Evolutionary conservation across 2,888 invertebrate species (phyloP).

Genomic region (Theretra japonica): DNA sequence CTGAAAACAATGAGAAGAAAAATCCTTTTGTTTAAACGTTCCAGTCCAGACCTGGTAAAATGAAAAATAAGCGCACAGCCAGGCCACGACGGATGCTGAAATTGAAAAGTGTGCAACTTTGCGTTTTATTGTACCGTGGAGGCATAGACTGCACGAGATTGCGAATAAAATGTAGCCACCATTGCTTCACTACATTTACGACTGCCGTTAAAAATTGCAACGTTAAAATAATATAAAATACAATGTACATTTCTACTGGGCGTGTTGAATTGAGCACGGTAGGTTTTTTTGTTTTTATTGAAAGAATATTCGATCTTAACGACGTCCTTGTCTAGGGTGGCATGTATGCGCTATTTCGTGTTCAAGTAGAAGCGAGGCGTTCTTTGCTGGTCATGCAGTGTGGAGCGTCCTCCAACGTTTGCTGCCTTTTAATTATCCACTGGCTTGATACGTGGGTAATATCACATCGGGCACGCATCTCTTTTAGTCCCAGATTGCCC

Average conservation of each 20-base stretch:
- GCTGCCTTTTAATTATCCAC: slow-evolving; percentile 10
- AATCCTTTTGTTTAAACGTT: slow-evolving; percentile 71
- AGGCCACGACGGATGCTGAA: slow-evolving; percentile 61
- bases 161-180: slow-evolving; percentile 57
- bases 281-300: slow-evolving; percentile 3
- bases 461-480: background rate
- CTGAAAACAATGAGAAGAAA: slow-evolving; percentile 65
- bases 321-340: background rate
- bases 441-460: background rate
- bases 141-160: slow-evolving; percentile 58
- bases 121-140: slow-evolving; percentile 64
- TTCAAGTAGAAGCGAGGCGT: slow-evolving; percentile 43
- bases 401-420: background rate
- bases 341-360: slow-evolving; percentile 43
- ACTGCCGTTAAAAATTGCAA: slow-evolving; percentile 39
- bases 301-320: background rate
- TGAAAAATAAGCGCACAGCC: slow-evolving; percentile 70
- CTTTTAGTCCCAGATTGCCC: slow-evolving; percentile 14
- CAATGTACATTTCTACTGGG: slow-evolving; percentile 30
- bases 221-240: slow-evolving; percentile 36
- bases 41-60: slow-evolving; percentile 62
- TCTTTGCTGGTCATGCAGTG: slow-evolving; percentile 26
- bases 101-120: slow-evolving; percentile 75
- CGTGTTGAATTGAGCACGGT: background rate
- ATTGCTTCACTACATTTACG: slow-evolving; percentile 46